Base-by-base conservation (phyloP, 2,797 vertebrate genomes). In the Sebastiscus tertius region DNA sequence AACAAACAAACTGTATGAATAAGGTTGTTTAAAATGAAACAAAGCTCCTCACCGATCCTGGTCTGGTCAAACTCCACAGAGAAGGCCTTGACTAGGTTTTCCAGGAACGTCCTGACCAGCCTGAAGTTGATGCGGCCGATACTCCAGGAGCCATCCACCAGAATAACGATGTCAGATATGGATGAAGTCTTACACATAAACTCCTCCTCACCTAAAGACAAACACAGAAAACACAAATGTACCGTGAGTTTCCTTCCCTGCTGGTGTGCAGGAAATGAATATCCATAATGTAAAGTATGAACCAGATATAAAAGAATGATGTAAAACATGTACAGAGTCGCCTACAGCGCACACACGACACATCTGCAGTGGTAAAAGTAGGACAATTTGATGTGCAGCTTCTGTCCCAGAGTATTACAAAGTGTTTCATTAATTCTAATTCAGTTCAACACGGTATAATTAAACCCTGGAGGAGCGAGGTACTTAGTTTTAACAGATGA, bases 91-190 rank as follows among this genome's bases (percentile, higher is more conserved):
- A 99, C 97, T 75, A 99, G 92, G 86, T 96, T 98, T 89, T 99
- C 98, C 91, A 99, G 93, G 93, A 99, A 99, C 1, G 96, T 94
- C 6, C 98, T 95, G 75, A 99, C 98, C 27, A 99, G 95, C 60
- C 97, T 94, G 95, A 99, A 99, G 94, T 99, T 99, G 91, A 97
- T 96, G 80, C 98, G 96, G 5, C 98, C 98, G 69, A 99, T 99
- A 56, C 98, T 99, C 98, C 98, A 99, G 2, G 98, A 99, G 2
- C 98, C 98, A 61, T 99, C 98, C 4, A 99, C 97, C 88, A 99
- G 95, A 80, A 99, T 98, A 39, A 99, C 97, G 1, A 99, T 97
- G 92, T 99, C 98, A 1, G 98, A 96, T 6, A 97, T 89, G 11
- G 97, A 96, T 46, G 97, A 91, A 5, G 95, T 96, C 89, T 95